Base-by-base conservation (phyloP, 1,140 invertebrate species). In the Adoxophyes honmai region DNA sequence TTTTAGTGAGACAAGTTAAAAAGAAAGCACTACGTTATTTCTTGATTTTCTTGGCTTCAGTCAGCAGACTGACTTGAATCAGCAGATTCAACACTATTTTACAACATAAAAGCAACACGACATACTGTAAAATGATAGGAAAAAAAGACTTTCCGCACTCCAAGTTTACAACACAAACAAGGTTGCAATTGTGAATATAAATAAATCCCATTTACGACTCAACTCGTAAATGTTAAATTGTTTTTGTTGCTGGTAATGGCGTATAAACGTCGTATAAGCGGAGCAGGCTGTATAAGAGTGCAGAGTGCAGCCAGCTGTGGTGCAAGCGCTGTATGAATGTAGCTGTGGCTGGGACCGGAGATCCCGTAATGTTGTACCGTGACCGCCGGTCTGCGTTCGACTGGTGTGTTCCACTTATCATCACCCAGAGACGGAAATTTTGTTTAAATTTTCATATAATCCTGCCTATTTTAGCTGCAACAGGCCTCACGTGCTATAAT, bases 191-290 rank as follows among this genome's bases (percentile, higher is more conserved):
- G 70, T 60, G 69, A 69, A 65, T 66, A 59, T 68, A 78, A 48
- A 48, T 77, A 74, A 79, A 74, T 21, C 39, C 56, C 72, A 74
- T 82, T 82, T 78, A 80, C 75, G 77, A 74, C 54, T 64, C 61
- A 66, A 76, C 77, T 79, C 77, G 81, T 84, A 84, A 84, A 81
- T 60, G 78, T 75, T 70, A 78, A 80, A 84, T 80, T 76, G 78
- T 78, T 67, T 65, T 75, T 59, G 63, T 53, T 53, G 66, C 61
- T 62, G 64, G 70, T 78, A 75, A 78, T 79, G 68, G 70, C 56
- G 68, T 64, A 66, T 72, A 48, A 48, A 48, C 21, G 42, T 21
- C 16, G 42, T 48, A 4, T 28, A 28, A 48, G 11, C 18, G 21
- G 3, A 11, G 16, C 21, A 33, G 4, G 21, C 9, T 21, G 15